phyloP scores from a whole-genome alignment of 2,888 invertebrate genomes.

The Congeria kusceri region DNA sequence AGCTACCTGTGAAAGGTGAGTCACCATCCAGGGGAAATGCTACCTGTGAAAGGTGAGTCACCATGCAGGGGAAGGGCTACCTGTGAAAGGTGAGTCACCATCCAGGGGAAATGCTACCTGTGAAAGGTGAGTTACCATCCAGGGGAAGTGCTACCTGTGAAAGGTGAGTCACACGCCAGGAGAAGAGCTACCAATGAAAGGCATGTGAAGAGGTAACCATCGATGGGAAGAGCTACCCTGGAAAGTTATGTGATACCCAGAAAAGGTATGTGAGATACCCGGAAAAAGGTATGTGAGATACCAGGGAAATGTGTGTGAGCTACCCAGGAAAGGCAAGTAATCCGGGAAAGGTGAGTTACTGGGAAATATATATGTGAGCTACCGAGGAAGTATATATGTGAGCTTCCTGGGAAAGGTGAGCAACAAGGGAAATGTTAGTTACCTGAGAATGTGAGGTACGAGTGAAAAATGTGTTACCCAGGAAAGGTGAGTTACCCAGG shows the following conservation, averaged over 20 bases:
- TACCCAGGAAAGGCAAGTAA: not conserved
- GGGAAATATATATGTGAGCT: not conserved
- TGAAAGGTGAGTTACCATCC: conserved; percentile 89
- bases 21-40: conserved; percentile 95
- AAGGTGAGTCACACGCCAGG: conserved; percentile 85
- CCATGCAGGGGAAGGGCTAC: not conserved
- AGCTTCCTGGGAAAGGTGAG: not conserved
- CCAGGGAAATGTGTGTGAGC: not conserved
- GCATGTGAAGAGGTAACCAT: conserved; percentile 93
- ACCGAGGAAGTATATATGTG: not conserved
- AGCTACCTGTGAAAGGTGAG: conserved; percentile 74
- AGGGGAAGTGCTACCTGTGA: conserved; percentile 95
- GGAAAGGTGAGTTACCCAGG: too few relatives aligned
- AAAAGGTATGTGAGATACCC: not conserved
- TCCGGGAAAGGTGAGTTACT: not conserved
- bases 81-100: not conserved
- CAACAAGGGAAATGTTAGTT: not conserved
- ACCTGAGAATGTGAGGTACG: too few relatives aligned
- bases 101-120: not conserved
- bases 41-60: conserved; percentile 90
- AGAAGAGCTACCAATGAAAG: not conserved
- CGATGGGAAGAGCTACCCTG: conserved; percentile 95
- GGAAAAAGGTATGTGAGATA: not conserved
- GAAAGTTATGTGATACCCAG: conserved; percentile 81
- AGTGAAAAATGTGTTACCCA: too few relatives aligned